Evolutionary conservation across 2,113 vertebrate genomes (phyloP).

Genomic region (Corythaeola cristata): DNA sequence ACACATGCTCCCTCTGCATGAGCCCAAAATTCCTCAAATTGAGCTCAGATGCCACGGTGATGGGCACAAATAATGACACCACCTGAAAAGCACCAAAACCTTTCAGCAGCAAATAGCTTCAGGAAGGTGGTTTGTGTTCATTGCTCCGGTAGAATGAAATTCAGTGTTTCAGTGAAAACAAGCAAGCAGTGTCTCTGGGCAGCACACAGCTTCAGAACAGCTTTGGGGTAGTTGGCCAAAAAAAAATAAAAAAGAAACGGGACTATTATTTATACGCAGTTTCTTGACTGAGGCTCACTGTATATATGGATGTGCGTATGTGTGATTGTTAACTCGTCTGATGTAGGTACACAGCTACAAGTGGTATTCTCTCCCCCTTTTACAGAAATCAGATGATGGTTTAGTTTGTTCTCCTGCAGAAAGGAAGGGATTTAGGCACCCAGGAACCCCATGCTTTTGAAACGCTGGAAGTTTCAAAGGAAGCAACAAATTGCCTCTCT

Average conservation of each 20-base stretch:
- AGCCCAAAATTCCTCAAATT: background rate
- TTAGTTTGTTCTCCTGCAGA: background rate
- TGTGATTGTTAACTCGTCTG: background rate
- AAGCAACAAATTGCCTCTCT: background rate
- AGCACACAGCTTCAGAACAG: background rate
- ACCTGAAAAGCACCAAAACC: background rate
- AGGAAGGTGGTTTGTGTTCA: background rate
- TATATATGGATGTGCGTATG: accelerated
- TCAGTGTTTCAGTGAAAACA: background rate
- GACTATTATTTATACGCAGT: background rate
- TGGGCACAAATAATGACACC: background rate
- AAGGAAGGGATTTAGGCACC: background rate
- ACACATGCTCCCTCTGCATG: background rate
- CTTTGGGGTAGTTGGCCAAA: background rate
- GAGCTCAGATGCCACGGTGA: background rate
- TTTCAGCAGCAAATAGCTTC: background rate
- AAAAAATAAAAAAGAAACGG: background rate
- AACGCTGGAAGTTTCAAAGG: background rate
- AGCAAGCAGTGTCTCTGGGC: background rate
- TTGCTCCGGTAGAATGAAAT: background rate
- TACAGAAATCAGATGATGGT: background rate
- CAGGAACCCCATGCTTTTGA: background rate
- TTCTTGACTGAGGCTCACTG: background rate
- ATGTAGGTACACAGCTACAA: background rate
- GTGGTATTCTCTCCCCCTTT: background rate